Evolutionary conservation across 2,797 vertebrate species (phyloP).

Genomic region (Taeniopygia guttata): DNA sequence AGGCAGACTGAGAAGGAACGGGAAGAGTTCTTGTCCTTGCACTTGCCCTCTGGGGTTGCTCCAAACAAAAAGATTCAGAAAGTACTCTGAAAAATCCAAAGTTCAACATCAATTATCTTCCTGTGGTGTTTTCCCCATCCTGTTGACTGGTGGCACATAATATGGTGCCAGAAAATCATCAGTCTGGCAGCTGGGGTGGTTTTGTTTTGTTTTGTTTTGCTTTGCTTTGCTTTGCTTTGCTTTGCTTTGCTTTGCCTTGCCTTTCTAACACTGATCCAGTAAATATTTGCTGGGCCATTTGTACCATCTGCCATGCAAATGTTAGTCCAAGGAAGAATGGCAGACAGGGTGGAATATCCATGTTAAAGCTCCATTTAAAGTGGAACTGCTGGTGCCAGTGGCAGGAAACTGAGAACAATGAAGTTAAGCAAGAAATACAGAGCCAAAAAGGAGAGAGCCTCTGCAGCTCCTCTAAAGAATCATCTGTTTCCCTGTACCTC

Average conservation of each 20-base stretch:
- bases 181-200: constrained; percentile 66
- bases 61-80: constrained; percentile 6
- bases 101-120: constrained; percentile 49
- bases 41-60: neutral
- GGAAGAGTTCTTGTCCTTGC: neutral
- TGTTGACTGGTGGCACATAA: constrained; percentile 20
- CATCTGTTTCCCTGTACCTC: neutral
- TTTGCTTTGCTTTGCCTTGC: neutral
- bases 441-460: neutral
- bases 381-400: constrained; percentile 8
- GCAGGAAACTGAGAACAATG: constrained; percentile 52
- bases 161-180: constrained; percentile 69
- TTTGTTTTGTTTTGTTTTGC: constrained; percentile 33
- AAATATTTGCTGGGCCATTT: constrained; percentile 76
- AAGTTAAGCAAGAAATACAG: neutral
- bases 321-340: constrained; percentile 66
- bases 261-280: constrained; percentile 68
- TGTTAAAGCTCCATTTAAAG: constrained; percentile 63
- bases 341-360: constrained; percentile 49
- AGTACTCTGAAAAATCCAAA: constrained; percentile 46
- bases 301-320: constrained; percentile 76
- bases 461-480: neutral
- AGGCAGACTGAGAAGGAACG: neutral
- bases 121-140: constrained; percentile 17
- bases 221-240: neutral